Conservation (phyloP, 2,113 vertebrate species). For the Cercocebus atys region DNA sequence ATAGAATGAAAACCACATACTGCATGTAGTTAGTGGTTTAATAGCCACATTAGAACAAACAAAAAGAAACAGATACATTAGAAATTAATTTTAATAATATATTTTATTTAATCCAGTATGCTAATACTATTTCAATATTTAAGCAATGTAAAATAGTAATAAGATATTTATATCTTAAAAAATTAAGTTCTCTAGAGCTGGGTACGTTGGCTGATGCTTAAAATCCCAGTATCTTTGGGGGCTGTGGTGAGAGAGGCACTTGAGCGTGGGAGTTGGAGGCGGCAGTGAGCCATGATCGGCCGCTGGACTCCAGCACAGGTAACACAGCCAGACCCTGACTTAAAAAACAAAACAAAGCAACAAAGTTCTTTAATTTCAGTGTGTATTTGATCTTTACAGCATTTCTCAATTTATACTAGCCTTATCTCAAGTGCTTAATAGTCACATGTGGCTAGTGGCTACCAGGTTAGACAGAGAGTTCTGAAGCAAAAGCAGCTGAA, state of each 20-base stretch:
- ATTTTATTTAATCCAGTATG: neutral
- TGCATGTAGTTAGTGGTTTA: neutral
- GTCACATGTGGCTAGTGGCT: neutral
- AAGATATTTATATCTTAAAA: neutral
- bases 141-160: neutral
- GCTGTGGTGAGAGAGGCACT: too few relatives aligned
- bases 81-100: neutral
- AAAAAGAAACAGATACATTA: slow-evolving; percentile 29
- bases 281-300: too few relatives aligned
- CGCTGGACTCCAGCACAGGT: too few relatives aligned
- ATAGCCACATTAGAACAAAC: neutral
- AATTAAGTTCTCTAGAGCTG: neutral
- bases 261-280: too few relatives aligned
- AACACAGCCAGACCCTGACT: too few relatives aligned
- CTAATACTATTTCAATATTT: neutral
- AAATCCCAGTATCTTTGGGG: too few relatives aligned
- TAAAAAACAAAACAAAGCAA: too few relatives aligned
- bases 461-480: neutral
- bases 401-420: neutral
- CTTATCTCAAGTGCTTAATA: neutral
- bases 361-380: neutral
- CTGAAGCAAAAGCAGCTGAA: neutral
- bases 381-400: neutral
- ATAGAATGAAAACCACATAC: neutral
- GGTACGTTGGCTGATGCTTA: too few relatives aligned